Base-by-base conservation (phyloP, 2,797 vertebrate genomes). In the Etheostoma perlongum region DNA sequence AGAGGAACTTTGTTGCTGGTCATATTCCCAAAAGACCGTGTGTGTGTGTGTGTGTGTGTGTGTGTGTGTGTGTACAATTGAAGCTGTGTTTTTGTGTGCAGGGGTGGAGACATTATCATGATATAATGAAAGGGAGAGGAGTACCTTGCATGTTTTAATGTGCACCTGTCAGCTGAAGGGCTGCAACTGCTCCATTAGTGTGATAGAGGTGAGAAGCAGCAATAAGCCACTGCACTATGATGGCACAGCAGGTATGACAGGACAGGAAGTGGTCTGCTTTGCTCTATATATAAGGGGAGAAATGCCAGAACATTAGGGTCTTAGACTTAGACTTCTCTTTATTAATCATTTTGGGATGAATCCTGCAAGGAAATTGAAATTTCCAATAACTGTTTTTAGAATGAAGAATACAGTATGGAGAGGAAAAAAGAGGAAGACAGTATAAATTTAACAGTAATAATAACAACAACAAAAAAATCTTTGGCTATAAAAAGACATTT, bases 131-230 rank as follows among this genome's bases (percentile, higher is more conserved):
- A 84, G 81, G 78, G 49, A 86, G 69, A 85, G 69, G 70, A 85
- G 78, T 71, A 78, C 78, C 84, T 89, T 86, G 79, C 74, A 81
- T 93, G 88, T 90, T 88, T 21, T 79, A 81, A 89, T 88, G 61
- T 87, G 86, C 75, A 85, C n/a, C 79, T 52, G 67, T 92, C 89
- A 92, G 85, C 89, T 90, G 64, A 89, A 88, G 87, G 79, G 72
- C 83, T 70, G 82, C 73, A 82, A 82, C 82, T 69, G 68, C 70
- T 87, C 89, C 85, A 92, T 92, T 92, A 92, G 82, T 66, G 68
- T 86, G 87, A 88, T 85, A 69, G 86, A 91, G 82, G 79, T 88
- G 76, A 85, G 70, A 67, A 40, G 76, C 58, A 44, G 79, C 81
- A 81, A 67, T 81, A 78, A 83, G 72, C 62, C 82, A 74, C 40